Base-by-base conservation (phyloP, 2,888 invertebrate genomes). In the Notodromas monacha region DNA sequence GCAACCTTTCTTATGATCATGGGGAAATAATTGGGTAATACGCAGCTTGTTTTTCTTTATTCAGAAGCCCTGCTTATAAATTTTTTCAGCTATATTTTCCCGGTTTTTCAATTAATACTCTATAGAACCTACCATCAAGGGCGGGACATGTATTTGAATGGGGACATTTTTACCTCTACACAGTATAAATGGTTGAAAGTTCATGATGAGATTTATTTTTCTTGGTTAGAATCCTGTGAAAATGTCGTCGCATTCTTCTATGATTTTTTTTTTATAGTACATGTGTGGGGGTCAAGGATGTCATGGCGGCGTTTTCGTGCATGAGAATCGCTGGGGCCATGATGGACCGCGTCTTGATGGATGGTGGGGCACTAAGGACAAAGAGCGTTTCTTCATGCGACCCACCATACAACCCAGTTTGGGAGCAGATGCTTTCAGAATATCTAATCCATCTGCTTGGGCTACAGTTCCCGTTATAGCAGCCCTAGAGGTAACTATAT, bases 331-430 rank as follows among this genome's bases (percentile, higher is more conserved):
- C 37, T 41, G 43, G 26, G 31, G 40, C n/a, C 26, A 34, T 14
- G 16, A 33, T 15, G 31, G 31, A 21, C 30, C 35, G 27, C 34
- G 47, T 32, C 47, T 59, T 33, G 39, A 45, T 12, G 60, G 60
- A 2, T 61, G 60, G 60, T 60, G 59, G 59, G 50, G 57, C 15
- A 56, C 58, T 40, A 43, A 47, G 15, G 36, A 45, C 28, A 41
- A 45, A 3, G 51, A 52, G 2, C 43, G 59, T 34, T 60, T 61
- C 39, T 26, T 41, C n/a, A 55, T 58, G 54, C 40, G 42, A 29
- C 51, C 55, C 35, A 51, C 46, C 12, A 47, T 56, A 38, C 51
- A 54, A 12, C 39, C 49, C 8, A 44, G 45, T 6, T 41, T 43
- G 2, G 57, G 58, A 2, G 51, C 56, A 1, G 42, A 46, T 29